These are phyloP conservation scores for Rhagologus leucostigma DNA, from an alignment of 2,113 vertebrate species.

Conservation along the genomic window DNA sequence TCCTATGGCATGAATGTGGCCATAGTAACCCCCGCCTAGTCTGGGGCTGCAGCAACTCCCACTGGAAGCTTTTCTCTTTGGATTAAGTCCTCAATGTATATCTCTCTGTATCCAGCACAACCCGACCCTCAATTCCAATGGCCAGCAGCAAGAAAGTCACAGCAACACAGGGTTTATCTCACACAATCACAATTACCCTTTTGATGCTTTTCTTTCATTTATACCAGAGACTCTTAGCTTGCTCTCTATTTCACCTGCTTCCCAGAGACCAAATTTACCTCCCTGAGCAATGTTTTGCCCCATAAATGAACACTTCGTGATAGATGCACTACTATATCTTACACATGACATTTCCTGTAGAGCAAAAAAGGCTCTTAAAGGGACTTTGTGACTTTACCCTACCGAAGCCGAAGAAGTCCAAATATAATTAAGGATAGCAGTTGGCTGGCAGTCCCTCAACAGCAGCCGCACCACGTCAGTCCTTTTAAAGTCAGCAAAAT, in stretches of 20 bases:
- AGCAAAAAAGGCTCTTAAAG: not conserved
- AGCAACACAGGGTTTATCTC: not conserved
- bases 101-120: not conserved
- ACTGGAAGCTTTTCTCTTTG: not conserved
- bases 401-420: not conserved
- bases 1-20: not conserved
- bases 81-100: not conserved
- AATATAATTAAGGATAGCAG: slow-evolving; percentile 7
- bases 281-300: not conserved
- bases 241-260: not conserved
- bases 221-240: not conserved
- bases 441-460: not conserved
- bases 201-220: not conserved
- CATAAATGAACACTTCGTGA: not conserved
- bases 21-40: not conserved
- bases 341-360: not conserved
- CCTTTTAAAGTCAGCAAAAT: slow-evolving; percentile 26
- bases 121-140: not conserved
- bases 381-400: not conserved
- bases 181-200: not conserved
- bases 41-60: not conserved
- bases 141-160: not conserved
- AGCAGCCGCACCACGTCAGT: not conserved
- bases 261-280: slow-evolving; percentile 1
- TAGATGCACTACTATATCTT: not conserved